These are phyloP conservation scores for Noctua fimbriata DNA, from an alignment of 2,888 invertebrate species.

Conservation along the genomic window DNA sequence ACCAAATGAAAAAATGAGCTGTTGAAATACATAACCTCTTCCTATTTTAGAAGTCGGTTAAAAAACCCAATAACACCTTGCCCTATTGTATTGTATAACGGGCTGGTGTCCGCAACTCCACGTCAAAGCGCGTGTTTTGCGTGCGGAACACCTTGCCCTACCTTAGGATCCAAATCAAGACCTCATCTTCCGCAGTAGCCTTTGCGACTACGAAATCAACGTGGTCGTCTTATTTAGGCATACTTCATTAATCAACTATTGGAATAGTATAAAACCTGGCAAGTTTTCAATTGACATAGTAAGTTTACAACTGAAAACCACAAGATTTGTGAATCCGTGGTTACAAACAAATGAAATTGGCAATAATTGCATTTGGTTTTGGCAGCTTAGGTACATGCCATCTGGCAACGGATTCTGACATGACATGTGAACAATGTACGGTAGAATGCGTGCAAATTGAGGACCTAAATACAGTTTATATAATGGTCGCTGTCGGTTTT, in stretches of 20 bases:
- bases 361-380: slow-evolving; percentile 44
- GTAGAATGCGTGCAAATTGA: not conserved
- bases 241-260: not conserved
- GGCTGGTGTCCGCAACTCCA: no score
- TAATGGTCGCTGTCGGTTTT: no score
- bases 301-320: slow-evolving; percentile 9
- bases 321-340: slow-evolving; percentile 26
- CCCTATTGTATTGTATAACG: no score
- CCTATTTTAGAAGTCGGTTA: no score
- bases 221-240: not conserved
- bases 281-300: slow-evolving; percentile 8
- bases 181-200: not conserved
- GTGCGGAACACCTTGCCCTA: not conserved
- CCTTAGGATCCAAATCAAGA: not conserved
- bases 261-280: not conserved
- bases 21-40: no score
- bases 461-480: not conserved
- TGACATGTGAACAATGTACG: not conserved
- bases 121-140: no score
- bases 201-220: not conserved
- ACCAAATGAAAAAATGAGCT: no score
- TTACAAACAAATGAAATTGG: slow-evolving; percentile 33
- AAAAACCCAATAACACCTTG: not conserved
- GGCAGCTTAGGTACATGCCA: slow-evolving; percentile 20
- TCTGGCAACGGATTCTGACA: slow-evolving; percentile 17